These are phyloP conservation scores for Micromesistius poutassou DNA, from an alignment of 2,797 vertebrate genomes.

Conservation along the genomic window DNA sequence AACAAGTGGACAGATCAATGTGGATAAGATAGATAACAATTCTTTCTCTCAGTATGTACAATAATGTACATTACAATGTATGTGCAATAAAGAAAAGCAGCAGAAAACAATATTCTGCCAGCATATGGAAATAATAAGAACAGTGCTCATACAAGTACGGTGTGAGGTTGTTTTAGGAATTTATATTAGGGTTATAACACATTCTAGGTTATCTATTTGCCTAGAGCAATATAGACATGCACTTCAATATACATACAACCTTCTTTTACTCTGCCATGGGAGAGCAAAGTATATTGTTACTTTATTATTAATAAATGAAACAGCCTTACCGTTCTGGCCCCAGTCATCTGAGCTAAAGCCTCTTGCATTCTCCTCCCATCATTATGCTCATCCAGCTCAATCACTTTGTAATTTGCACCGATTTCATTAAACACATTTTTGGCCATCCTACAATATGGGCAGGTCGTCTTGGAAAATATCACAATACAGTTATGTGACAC, in stretches of 20 bases:
- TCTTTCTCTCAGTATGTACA: neutral
- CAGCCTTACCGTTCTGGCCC: conserved; percentile 82
- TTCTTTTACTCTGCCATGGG: neutral
- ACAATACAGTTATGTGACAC: conserved; percentile 91
- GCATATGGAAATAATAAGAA: neutral
- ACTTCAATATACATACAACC: neutral
- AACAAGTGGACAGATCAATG: neutral
- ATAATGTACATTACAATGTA: neutral
- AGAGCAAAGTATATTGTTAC: neutral
- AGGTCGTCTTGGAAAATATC: conserved; percentile 96
- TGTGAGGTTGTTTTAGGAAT: neutral
- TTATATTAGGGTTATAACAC: neutral
- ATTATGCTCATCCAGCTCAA: conserved; percentile 86
- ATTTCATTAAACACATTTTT: conserved; percentile 89
- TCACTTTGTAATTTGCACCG: conserved; percentile 80
- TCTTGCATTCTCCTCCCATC: conserved; percentile 85
- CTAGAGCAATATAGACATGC: neutral
- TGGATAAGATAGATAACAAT: neutral
- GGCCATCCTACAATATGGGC: conserved; percentile 90
- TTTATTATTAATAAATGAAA: neutral
- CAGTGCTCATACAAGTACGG: neutral
- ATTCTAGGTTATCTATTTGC: neutral
- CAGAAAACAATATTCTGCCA: neutral
- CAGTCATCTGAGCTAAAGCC: conserved; percentile 82
- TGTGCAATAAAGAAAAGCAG: neutral